Evolutionary conservation across 2,113 vertebrate genomes (phyloP).

Genomic region (Calidris pugnax): DNA sequence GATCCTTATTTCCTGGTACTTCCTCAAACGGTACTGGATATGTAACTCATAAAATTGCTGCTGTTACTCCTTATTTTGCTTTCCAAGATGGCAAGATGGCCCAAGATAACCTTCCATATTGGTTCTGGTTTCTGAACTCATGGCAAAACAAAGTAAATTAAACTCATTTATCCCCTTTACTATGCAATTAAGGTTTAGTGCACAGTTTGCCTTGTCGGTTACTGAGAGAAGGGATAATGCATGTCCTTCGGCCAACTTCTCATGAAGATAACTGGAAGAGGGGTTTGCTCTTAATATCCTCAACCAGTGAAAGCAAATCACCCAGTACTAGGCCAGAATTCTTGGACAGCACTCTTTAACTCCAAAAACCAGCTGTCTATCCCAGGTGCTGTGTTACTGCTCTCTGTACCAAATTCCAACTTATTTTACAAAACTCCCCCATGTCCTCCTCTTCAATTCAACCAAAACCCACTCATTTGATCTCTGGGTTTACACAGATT

Average conservation of each 20-base stretch:
- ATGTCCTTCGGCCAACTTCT: not conserved
- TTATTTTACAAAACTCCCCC: not conserved
- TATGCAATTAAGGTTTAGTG: not conserved
- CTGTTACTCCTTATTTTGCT: not conserved
- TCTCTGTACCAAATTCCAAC: not conserved
- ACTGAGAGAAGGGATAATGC: not conserved
- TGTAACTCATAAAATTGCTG: not conserved
- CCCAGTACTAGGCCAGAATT: not conserved
- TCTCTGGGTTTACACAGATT: not conserved
- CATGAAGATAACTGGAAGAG: not conserved
- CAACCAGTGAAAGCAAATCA: not conserved
- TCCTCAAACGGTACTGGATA: not conserved
- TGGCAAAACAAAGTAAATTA: not conserved
- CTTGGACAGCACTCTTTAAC: not conserved
- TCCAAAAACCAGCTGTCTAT: not conserved
- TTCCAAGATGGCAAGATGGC: not conserved
- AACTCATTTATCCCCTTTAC: not conserved
- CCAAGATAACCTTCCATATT: not conserved
- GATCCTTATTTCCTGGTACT: not conserved
- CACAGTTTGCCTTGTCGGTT: not conserved
- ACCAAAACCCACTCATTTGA: not conserved
- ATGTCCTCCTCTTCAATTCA: not conserved
- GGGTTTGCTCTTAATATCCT: not conserved
- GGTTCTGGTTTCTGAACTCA: not conserved
- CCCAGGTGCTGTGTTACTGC: not conserved